Percentiles rank a stretch among this genome's conserved stretches.
Conservation (phyloP, 2,797 vertebrate species). For the Chelonia mydas region DNA sequence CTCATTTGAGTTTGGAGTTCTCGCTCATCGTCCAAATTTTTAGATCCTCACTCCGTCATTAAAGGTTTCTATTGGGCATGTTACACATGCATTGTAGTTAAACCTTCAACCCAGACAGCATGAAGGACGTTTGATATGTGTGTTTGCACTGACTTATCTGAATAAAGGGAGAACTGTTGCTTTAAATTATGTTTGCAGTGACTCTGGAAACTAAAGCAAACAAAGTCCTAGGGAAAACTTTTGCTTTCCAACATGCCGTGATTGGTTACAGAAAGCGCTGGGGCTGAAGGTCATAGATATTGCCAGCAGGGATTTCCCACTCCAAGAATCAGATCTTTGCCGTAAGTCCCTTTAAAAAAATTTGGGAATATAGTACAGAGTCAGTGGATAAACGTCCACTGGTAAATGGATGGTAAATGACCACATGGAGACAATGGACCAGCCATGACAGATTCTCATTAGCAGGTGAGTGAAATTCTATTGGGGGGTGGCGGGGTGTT, state of each 20-base stretch:
- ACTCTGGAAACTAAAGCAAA: constrained; percentile 78
- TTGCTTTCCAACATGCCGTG: constrained; percentile 26
- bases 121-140: constrained; percentile 64
- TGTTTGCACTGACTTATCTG: constrained; percentile 69
- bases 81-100: constrained; percentile 68
- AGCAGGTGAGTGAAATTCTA: constrained; percentile 74
- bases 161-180: constrained; percentile 72
- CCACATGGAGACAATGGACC: neutral
- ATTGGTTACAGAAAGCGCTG: constrained; percentile 18
- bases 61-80: constrained; percentile 58
- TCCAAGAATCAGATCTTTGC: neutral
- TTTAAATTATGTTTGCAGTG: constrained; percentile 69
- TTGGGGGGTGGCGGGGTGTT: neutral
- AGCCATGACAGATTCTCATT: neutral
- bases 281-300: constrained; percentile 67
- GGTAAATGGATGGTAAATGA: neutral
- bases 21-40: constrained; percentile 1
- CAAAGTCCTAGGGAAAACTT: constrained; percentile 63
- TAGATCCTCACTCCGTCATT: constrained; percentile 44
- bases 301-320: neutral
- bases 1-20: constrained; percentile 19
- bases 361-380: neutral
- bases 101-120: constrained; percentile 57
- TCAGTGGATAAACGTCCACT: neutral
- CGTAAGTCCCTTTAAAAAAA: neutral